Evolutionary conservation across 2,888 invertebrate species (phyloP).

Genomic region (Nudaria mundana): DNA sequence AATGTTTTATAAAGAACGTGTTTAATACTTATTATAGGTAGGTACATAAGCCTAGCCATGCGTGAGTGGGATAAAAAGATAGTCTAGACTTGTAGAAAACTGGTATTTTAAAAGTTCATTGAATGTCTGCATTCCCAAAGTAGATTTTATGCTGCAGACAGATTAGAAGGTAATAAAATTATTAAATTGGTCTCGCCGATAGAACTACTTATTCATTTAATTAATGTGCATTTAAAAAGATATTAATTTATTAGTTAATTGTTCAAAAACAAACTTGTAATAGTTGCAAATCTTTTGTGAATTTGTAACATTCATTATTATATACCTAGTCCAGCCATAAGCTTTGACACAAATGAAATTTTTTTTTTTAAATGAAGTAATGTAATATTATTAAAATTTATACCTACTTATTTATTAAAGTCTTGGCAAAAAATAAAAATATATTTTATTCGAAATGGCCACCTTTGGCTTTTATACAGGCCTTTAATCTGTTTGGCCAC

Average conservation of each 20-base stretch:
- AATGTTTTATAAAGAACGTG: no score
- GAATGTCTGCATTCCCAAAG: slow-evolving; percentile 28
- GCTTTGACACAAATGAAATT: no score
- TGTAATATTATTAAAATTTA: no score
- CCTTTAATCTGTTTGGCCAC: no score
- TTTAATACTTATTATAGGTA: background rate
- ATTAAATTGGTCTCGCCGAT: slow-evolving; percentile 3
- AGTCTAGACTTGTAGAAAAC: slow-evolving; percentile 1
- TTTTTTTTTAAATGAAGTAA: no score
- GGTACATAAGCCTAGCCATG: background rate
- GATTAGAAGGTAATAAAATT: slow-evolving; percentile 26
- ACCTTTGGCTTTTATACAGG: no score
- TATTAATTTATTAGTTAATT: background rate
- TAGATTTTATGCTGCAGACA: slow-evolving; percentile 23
- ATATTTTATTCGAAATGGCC: no score
- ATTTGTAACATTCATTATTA: no score
- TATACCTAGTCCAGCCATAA: no score
- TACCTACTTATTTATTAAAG: no score
- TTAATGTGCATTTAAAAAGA: slow-evolving; percentile 7
- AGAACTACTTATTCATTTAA: slow-evolving; percentile 6
- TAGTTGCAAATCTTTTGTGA: background rate
- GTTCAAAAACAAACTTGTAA: background rate
- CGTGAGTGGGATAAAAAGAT: background rate
- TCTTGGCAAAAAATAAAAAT: no score
- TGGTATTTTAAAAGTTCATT: slow-evolving; percentile 27